Percentiles rank a stretch among this genome's conserved stretches.
phyloP scores from a whole-genome alignment of 2,797 vertebrate genomes.

The Paramormyrops hopkinsi region DNA sequence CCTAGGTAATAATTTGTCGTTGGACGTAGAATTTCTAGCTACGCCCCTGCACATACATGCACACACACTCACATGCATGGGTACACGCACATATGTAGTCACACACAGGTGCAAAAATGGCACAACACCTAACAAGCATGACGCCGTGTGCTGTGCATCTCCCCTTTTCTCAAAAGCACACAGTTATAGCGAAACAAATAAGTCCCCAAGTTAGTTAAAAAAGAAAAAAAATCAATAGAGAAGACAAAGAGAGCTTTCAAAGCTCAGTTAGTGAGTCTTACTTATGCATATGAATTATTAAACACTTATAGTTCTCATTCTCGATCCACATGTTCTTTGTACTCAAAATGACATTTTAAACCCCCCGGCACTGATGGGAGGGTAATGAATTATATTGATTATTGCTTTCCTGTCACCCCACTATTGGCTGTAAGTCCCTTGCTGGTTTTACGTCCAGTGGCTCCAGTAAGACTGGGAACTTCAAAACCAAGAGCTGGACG shows the following conservation, averaged over 20 bases:
- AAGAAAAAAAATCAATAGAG: slow-evolving; percentile 46
- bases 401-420: slow-evolving; percentile 58
- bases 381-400: slow-evolving; percentile 63
- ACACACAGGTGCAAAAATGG: background rate
- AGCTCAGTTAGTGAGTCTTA: slow-evolving; percentile 39
- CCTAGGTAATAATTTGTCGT: background rate
- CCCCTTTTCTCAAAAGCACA: slow-evolving; percentile 12
- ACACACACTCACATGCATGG: background rate
- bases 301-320: slow-evolving; percentile 41
- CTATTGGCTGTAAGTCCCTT: slow-evolving; percentile 48
- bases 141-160: background rate
- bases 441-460: slow-evolving; percentile 33
- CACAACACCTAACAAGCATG: background rate
- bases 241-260: slow-evolving; percentile 42
- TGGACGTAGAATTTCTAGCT: background rate
- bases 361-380: slow-evolving; percentile 37
- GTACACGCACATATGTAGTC: background rate
- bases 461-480: slow-evolving; percentile 23
- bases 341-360: slow-evolving; percentile 33
- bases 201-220: background rate
- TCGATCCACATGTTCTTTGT: slow-evolving; percentile 35
- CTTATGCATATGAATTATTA: slow-evolving; percentile 39
- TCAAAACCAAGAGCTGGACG: background rate
- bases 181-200: slow-evolving; percentile 45
- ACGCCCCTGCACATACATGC: background rate